phyloP scores from a whole-genome alignment of 2,888 invertebrate genomes.

The Amiota minor region DNA sequence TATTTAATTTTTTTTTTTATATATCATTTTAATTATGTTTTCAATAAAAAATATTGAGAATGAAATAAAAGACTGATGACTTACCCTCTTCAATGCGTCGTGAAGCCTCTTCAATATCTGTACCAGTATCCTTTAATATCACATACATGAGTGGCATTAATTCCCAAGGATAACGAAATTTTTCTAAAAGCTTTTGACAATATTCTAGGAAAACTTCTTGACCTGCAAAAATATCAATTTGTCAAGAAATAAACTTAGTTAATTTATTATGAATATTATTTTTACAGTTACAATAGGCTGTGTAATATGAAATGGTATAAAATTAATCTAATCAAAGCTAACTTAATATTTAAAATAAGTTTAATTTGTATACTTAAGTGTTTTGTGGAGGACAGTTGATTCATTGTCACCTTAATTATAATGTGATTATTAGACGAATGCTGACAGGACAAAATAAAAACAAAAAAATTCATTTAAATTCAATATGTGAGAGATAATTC shows the following conservation, averaged over 20 bases:
- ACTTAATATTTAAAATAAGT: no score
- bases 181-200: constrained; percentile 83
- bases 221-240: constrained; percentile 65
- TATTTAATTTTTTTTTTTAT: constrained; percentile 31
- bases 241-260: neutral
- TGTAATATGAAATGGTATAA: no score
- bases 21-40: constrained; percentile 7
- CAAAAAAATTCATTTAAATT: no score
- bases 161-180: constrained; percentile 85
- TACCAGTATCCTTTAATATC: constrained; percentile 84
- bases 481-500: no score
- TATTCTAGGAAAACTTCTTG: constrained; percentile 80
- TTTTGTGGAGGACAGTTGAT: no score
- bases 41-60: neutral
- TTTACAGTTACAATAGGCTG: no score
- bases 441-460: no score
- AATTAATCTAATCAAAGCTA: no score
- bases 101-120: constrained; percentile 83
- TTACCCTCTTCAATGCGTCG: constrained; percentile 85
- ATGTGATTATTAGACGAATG: no score
- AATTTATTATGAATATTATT: no score
- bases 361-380: no score
- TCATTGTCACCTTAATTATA: no score
- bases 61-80: constrained; percentile 43
- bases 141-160: constrained; percentile 87